Percentiles rank a stretch among this genome's conserved stretches.
Evolutionary conservation across 2,888 invertebrate genomes (phyloP).

Genomic region (Drosophila sordidula): DNA sequence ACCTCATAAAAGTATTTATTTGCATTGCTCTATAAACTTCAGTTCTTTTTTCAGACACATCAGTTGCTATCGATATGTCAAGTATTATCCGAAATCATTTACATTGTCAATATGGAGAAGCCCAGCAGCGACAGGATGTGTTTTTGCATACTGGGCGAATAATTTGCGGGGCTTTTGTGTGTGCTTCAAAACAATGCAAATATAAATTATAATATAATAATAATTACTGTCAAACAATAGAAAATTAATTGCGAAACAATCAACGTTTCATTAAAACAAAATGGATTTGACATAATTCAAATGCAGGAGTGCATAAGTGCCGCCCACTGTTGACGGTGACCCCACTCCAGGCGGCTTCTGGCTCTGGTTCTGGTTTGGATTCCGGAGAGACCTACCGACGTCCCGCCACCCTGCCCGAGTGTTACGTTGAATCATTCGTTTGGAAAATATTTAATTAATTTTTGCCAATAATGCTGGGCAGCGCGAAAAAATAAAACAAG

Average conservation of each 20-base stretch:
- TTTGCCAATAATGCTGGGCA: conserved; percentile 80
- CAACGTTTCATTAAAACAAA: conserved; percentile 83
- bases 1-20: too few relatives aligned
- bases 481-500: conserved; percentile 46
- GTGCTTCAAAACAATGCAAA: conserved; percentile 59
- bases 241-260: conserved; percentile 79
- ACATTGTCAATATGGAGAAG: conserved; percentile 19
- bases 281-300: conserved; percentile 85
- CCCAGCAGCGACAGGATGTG: conserved; percentile 33
- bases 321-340: conserved; percentile 51
- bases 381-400: conserved; percentile 28
- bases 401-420: conserved; percentile 19
- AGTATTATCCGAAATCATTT: conserved; percentile 30
- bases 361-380: background rate
- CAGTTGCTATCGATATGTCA: conserved; percentile 24
- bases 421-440: conserved; percentile 77
- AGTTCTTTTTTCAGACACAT: background rate
- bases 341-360: background rate
- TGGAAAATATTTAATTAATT: conserved; percentile 84
- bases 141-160: conserved; percentile 33
- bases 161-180: conserved; percentile 41
- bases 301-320: conserved; percentile 82
- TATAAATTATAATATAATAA: conserved; percentile 76
- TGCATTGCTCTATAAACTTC: background rate
- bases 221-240: conserved; percentile 81